Percentiles rank a stretch among this genome's conserved stretches.
Conservation (phyloP, 1,140 invertebrate species). For the Reticulitermes speratus region DNA sequence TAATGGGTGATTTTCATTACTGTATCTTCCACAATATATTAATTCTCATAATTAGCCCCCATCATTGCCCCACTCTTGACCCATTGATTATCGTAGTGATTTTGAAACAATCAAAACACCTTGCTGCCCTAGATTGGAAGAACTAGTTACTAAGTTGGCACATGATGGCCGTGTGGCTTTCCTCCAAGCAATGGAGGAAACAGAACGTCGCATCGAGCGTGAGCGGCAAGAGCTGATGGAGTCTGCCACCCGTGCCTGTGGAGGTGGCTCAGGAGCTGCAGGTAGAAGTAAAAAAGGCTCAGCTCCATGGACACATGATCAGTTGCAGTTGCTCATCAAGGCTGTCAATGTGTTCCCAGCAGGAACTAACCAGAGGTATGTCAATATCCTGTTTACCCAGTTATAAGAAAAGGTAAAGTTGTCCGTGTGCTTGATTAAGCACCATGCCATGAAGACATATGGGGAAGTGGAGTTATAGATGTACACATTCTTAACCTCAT, state of each 20-base stretch:
- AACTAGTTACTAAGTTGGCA: conserved; percentile 71
- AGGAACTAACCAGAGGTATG: conserved; percentile 81
- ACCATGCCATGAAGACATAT: too few species aligned
- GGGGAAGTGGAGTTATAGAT: too few species aligned
- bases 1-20: too few species aligned
- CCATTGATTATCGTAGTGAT: too few species aligned
- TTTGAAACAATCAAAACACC: too few species aligned
- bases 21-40: too few species aligned
- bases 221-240: conserved; percentile 67
- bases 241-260: conserved; percentile 30
- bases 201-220: conserved; percentile 71
- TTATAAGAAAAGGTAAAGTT: too few species aligned
- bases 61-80: too few species aligned
- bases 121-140: conserved; percentile 62
- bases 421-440: too few species aligned
- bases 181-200: conserved; percentile 63
- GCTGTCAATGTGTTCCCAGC: conserved; percentile 96
- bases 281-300: conserved; percentile 33
- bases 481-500: too few species aligned
- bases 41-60: too few species aligned
- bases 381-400: background rate
- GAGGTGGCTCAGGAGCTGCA: background rate
- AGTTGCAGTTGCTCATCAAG: conserved; percentile 89
- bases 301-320: conserved; percentile 72
- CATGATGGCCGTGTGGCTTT: conserved; percentile 64